A percentile compares a stretch with the other conserved stretches of the same genome.
Conservation (phyloP, 2,888 invertebrate genomes). For the Octodonta nipae region DNA sequence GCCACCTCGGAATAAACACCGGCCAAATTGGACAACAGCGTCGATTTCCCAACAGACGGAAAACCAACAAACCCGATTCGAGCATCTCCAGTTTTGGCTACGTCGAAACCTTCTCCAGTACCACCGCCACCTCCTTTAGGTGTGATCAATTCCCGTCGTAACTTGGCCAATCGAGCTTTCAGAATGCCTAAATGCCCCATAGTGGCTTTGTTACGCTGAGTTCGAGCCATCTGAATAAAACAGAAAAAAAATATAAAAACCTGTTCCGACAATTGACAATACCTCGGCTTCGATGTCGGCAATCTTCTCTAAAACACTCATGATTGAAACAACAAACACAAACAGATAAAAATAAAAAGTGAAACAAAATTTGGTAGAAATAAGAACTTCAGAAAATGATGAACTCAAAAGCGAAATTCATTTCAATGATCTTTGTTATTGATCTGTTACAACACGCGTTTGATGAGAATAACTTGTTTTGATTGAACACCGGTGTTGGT, state of each 20-base stretch:
- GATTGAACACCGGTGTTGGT: no score
- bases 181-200: constrained; percentile 94
- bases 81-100: constrained; percentile 99
- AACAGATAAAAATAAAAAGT: no score
- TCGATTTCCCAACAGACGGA: constrained; percentile 98
- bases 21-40: constrained; percentile 89
- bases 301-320: constrained; percentile 96
- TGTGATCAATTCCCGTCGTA: constrained; percentile 90
- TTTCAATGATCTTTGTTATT: no score
- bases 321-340: no score
- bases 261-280: constrained; percentile 16
- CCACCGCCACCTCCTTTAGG: constrained; percentile 95
- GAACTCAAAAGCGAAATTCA: no score
- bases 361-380: no score
- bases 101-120: constrained; percentile 93
- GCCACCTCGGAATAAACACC: constrained; percentile 99
- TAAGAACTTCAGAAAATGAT: no score
- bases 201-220: constrained; percentile 98
- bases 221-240: constrained; percentile 86
- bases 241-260: constrained; percentile 7
- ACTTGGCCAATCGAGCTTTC: constrained; percentile 94
- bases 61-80: constrained; percentile 96
- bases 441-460: no score
- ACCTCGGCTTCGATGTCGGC: constrained; percentile 94
- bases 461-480: no score